These are phyloP conservation scores for Crypturellus undulatus DNA, from an alignment of 2,113 vertebrate species.

Conservation along the genomic window DNA sequence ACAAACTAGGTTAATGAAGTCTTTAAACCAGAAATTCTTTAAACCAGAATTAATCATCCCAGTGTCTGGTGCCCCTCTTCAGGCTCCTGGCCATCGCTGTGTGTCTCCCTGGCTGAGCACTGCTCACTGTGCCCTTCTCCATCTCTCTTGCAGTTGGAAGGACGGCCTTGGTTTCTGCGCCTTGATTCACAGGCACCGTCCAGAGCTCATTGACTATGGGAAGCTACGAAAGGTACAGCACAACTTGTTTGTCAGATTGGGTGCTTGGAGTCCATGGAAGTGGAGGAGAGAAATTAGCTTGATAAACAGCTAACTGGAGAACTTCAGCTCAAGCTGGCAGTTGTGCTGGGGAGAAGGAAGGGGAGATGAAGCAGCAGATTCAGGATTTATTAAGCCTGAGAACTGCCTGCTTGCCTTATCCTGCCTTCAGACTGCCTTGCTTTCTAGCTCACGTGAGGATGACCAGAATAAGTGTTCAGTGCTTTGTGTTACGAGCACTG, in stretches of 20 bases:
- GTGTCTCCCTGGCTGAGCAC: neutral
- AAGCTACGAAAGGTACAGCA: conserved; percentile 92
- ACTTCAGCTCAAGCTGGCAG: conserved; percentile 24
- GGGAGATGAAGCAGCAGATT: conserved; percentile 51
- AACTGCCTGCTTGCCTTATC: conserved; percentile 32
- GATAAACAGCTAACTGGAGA: conserved; percentile 33
- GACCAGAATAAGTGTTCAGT: neutral
- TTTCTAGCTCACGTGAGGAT: neutral
- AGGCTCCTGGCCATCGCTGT: neutral
- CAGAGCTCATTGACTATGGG: conserved; percentile 96
- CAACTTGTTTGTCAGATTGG: neutral
- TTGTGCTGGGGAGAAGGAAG: neutral
- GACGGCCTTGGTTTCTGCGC: conserved; percentile 98
- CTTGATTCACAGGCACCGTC: conserved; percentile 97
- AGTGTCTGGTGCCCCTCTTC: neutral
- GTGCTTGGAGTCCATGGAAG: neutral
- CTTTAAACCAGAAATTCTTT: neutral
- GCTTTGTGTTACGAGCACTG: neutral
- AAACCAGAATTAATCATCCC: neutral
- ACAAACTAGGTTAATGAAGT: neutral
- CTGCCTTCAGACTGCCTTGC: conserved; percentile 5
- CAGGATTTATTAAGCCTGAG: conserved; percentile 49
- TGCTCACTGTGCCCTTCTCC: conserved; percentile 16
- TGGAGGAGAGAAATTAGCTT: conserved; percentile 29
- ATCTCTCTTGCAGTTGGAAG: conserved; percentile 87